Conservation (phyloP, 2,888 invertebrate genomes). For the Alviniconcha strummeri region DNA sequence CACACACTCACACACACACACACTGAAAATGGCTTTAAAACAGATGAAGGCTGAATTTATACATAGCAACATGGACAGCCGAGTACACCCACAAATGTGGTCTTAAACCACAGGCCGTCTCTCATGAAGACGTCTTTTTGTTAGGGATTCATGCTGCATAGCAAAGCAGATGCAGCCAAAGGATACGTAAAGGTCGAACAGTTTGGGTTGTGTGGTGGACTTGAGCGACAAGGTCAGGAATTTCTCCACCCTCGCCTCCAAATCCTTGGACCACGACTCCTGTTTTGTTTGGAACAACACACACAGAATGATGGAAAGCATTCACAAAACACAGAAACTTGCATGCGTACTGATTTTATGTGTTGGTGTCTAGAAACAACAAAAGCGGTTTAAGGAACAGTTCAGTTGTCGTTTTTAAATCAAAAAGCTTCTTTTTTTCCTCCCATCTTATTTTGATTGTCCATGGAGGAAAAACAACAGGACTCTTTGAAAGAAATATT, state of each 20-base stretch:
- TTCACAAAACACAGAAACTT: not conserved
- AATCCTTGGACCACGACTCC: conserved; percentile 72
- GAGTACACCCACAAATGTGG: no score
- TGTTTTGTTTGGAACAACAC: conserved; percentile 42
- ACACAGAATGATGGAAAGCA: no score
- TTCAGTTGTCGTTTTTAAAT: no score
- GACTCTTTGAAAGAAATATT: no score
- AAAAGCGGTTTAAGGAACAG: not conserved
- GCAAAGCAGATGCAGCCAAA: conserved; percentile 37
- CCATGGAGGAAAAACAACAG: no score
- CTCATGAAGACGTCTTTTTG: no score
- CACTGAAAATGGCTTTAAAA: not conserved
- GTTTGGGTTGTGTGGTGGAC: conserved; percentile 67
- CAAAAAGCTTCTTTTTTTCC: no score
- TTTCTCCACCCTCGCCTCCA: conserved; percentile 68
- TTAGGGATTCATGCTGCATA: no score
- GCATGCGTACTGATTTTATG: not conserved
- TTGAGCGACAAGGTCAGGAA: conserved; percentile 69
- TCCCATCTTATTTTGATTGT: no score
- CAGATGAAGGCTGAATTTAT: no score
- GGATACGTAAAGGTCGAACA: conserved; percentile 73
- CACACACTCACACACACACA: conserved; percentile 3
- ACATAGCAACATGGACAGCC: no score
- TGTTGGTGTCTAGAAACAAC: not conserved
- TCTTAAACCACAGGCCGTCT: no score